A percentile compares a stretch with the other conserved stretches of the same genome.
phyloP scores from a whole-genome alignment of 2,888 invertebrate species.

The Clanis bilineata region DNA sequence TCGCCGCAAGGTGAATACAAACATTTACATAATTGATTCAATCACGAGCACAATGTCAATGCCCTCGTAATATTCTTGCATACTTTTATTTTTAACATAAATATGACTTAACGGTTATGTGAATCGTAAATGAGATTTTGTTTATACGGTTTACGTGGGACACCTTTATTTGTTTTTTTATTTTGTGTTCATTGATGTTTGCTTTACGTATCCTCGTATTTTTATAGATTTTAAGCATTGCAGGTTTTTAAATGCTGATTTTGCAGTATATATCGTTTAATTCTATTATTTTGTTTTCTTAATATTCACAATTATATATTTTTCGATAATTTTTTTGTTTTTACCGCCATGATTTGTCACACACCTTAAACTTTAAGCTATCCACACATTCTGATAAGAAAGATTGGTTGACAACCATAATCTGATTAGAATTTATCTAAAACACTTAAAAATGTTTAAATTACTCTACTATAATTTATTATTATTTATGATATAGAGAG shows the following conservation, averaged over 20 bases:
- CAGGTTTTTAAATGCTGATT: not conserved
- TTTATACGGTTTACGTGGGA: constrained; percentile 11
- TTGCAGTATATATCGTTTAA: too few species aligned
- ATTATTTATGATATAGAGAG: too few species aligned
- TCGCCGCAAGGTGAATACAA: constrained; percentile 17
- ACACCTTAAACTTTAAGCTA: too few species aligned
- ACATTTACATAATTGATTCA: constrained; percentile 21
- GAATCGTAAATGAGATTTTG: constrained; percentile 13
- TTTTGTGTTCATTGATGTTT: constrained; percentile 3
- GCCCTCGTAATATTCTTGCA: constrained; percentile 19
- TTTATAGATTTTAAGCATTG: not conserved
- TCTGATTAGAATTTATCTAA: too few species aligned
- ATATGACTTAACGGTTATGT: constrained; percentile 17
- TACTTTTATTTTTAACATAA: constrained; percentile 20
- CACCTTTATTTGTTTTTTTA: not conserved
- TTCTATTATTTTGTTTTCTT: too few species aligned
- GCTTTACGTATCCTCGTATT: not conserved
- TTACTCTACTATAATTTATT: too few species aligned
- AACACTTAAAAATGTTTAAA: too few species aligned
- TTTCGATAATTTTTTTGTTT: too few species aligned
- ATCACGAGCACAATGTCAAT: constrained; percentile 18
- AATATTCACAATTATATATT: too few species aligned
- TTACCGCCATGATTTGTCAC: too few species aligned
- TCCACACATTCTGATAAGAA: too few species aligned
- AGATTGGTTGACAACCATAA: too few species aligned